phyloP scores from a whole-genome alignment of 2,888 invertebrate species.

The Hemaris fuciformis region DNA sequence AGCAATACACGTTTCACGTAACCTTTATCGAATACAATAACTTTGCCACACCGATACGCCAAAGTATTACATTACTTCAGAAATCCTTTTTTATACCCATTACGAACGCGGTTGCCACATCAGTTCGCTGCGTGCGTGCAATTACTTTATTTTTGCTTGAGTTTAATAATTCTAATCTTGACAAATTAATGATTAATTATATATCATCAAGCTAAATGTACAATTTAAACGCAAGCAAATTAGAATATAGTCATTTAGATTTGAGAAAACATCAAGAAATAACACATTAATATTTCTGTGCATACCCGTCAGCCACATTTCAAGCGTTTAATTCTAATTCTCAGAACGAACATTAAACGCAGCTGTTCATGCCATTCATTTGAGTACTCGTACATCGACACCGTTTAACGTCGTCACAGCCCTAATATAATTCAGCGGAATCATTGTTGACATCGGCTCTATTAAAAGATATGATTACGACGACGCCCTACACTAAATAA shows the following conservation, averaged over 20 bases:
- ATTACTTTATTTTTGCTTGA: neutral
- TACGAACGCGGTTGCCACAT: neutral
- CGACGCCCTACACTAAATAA: neutral
- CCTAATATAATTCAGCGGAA: slow-evolving; percentile 13
- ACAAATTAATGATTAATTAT: neutral
- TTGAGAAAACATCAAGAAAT: neutral
- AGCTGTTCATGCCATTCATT: neutral
- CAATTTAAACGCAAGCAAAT: neutral
- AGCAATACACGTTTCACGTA: neutral
- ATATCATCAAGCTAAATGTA: neutral
- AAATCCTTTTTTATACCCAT: neutral
- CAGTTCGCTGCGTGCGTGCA: neutral
- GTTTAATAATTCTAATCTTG: neutral
- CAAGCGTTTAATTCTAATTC: neutral
- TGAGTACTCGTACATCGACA: neutral
- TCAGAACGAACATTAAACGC: neutral
- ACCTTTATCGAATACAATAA: neutral
- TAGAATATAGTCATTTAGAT: neutral
- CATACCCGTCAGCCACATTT: neutral
- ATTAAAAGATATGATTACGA: slow-evolving; percentile 11
- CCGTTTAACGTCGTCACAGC: slow-evolving; percentile 3
- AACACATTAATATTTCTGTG: neutral
- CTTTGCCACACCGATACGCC: neutral
- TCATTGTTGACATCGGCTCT: slow-evolving; percentile 13
- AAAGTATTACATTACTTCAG: neutral